These are phyloP conservation scores for Melanargia galathea DNA, from an alignment of 2,888 invertebrate genomes.

Conservation along the genomic window DNA sequence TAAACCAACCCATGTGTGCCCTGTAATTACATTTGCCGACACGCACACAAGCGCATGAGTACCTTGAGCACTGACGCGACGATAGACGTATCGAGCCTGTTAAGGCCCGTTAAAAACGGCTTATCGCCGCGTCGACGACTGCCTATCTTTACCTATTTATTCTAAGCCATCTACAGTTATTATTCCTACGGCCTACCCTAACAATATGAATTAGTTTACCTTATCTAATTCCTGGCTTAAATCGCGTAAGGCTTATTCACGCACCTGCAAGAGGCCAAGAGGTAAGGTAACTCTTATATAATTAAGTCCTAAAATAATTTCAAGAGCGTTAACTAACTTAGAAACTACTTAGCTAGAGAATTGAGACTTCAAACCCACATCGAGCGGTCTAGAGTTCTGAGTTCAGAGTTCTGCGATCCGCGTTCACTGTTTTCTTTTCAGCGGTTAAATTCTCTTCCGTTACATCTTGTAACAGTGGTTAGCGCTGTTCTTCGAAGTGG, in stretches of 20 bases:
- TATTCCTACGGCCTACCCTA: background rate
- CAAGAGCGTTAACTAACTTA: background rate
- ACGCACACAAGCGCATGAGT: too few species aligned
- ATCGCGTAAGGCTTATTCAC: background rate
- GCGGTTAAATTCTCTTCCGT: too few species aligned
- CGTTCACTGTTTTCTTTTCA: background rate
- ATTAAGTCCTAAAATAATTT: constrained; percentile 9
- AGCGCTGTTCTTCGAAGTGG: too few species aligned
- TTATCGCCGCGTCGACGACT: too few species aligned
- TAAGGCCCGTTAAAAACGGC: too few species aligned
- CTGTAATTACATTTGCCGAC: too few species aligned
- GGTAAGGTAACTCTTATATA: constrained; percentile 8
- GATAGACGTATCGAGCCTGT: too few species aligned
- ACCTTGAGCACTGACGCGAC: too few species aligned
- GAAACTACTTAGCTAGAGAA: background rate
- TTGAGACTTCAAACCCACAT: background rate
- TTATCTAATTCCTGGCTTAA: background rate
- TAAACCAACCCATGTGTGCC: too few species aligned
- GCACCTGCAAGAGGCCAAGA: background rate
- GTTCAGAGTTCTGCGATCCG: background rate
- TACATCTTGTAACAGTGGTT: too few species aligned
- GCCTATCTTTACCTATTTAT: too few species aligned
- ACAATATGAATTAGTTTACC: background rate
- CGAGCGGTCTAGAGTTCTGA: background rate
- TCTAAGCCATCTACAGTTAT: too few species aligned